phyloP scores from a whole-genome alignment of 1,140 invertebrate genomes.

The Nasonia giraulti region DNA sequence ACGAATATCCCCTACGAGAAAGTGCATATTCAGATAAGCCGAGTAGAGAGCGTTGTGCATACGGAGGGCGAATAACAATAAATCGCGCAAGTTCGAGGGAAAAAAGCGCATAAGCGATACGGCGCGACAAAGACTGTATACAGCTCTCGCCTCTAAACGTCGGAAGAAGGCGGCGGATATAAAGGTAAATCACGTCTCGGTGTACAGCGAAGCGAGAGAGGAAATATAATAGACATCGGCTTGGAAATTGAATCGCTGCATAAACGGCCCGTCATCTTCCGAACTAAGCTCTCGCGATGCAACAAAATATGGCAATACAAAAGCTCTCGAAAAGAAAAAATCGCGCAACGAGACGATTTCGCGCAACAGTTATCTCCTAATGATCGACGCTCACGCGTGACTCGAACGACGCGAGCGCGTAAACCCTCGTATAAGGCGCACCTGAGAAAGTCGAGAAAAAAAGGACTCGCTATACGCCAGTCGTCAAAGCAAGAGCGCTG shows the following conservation, averaged over 20 bases:
- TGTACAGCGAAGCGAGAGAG: background rate
- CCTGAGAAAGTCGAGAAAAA: background rate
- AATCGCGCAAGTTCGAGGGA: background rate
- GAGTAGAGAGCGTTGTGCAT: too few relatives aligned
- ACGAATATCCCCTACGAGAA: too few relatives aligned
- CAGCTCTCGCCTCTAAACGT: background rate
- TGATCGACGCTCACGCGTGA: background rate
- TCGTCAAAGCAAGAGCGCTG: conserved; percentile 13
- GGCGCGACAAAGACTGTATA: background rate
- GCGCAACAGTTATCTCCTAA: background rate
- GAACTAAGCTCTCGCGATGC: background rate
- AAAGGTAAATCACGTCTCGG: background rate
- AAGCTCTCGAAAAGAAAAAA: background rate
- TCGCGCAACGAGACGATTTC: background rate
- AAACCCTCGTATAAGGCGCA: background rate
- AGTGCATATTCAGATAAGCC: background rate
- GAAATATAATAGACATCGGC: background rate
- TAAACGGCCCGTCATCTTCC: background rate
- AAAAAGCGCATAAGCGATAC: background rate
- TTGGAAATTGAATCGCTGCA: background rate
- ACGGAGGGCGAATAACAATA: background rate
- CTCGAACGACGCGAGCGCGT: background rate
- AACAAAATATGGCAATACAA: too few relatives aligned
- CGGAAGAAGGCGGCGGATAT: background rate
- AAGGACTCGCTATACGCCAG: background rate